Conservation (phyloP, 2,888 invertebrate genomes). For the Eretmocerus hayati region DNA sequence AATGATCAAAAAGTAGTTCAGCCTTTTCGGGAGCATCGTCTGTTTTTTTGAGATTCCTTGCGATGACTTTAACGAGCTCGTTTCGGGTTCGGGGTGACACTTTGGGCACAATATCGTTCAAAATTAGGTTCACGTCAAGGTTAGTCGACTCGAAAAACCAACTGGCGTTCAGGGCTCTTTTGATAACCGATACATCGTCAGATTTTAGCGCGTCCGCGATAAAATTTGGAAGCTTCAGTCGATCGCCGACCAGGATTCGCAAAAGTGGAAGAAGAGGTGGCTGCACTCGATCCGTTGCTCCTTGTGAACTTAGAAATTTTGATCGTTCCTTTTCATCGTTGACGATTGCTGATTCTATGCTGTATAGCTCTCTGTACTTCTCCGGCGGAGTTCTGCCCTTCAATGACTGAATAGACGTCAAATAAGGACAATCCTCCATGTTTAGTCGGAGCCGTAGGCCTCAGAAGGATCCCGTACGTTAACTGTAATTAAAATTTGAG, state of each 20-base stretch:
- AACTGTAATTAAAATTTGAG: too few relatives aligned
- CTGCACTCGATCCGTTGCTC: slow-evolving; percentile 20
- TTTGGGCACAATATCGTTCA: too few relatives aligned
- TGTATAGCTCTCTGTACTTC: slow-evolving; percentile 31
- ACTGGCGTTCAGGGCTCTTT: slow-evolving; percentile 31
- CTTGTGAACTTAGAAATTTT: slow-evolving; percentile 1
- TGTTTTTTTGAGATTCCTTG: too few relatives aligned
- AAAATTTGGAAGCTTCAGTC: slow-evolving; percentile 22
- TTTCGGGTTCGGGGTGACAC: too few relatives aligned
- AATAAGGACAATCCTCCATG: too few relatives aligned
- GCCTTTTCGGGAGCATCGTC: too few relatives aligned
- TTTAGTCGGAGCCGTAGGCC: too few relatives aligned
- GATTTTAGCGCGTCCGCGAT: slow-evolving; percentile 36
- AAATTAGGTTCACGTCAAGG: too few relatives aligned
- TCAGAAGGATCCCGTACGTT: too few relatives aligned
- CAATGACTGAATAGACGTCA: slow-evolving; percentile 35
- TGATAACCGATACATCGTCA: slow-evolving; percentile 30
- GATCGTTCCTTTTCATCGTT: neutral
- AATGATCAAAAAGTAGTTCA: too few relatives aligned
- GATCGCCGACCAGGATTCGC: slow-evolving; percentile 29
- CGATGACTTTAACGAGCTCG: too few relatives aligned
- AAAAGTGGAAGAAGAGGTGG: slow-evolving; percentile 28
- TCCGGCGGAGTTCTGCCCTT: slow-evolving; percentile 31
- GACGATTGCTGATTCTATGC: slow-evolving; percentile 18
- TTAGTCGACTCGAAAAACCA: slow-evolving; percentile 42